Conservation (phyloP, 2,888 invertebrate species). For the Elgonia sp. region DNA sequence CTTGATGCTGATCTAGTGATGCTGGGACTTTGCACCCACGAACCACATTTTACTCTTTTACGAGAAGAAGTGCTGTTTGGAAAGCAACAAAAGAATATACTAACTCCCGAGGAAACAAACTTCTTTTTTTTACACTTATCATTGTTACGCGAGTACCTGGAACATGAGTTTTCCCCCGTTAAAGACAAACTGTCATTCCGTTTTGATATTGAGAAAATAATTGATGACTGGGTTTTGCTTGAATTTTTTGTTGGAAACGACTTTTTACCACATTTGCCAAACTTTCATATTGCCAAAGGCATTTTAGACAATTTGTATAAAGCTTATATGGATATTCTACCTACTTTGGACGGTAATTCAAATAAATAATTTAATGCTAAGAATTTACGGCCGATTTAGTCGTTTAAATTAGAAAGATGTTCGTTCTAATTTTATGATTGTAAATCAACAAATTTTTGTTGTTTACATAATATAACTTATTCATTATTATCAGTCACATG, state of each 20-base stretch:
- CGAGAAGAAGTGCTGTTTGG: constrained; percentile 97
- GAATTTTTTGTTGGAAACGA: constrained; percentile 99
- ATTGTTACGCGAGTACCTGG: constrained; percentile 96
- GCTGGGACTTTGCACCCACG: constrained; percentile 97
- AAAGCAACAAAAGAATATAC: constrained; percentile 88
- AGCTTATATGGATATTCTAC: no score
- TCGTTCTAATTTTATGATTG: no score
- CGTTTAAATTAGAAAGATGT: no score
- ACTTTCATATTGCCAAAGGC: constrained; percentile 90
- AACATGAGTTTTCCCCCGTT: constrained; percentile 94
- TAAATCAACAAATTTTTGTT: no score
- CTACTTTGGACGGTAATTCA: no score
- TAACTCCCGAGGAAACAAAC: constrained; percentile 95
- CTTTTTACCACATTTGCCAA: constrained; percentile 98
- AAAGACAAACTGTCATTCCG: constrained; percentile 91
- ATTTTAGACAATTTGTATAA: no score
- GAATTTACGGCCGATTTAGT: no score
- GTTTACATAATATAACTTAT: no score
- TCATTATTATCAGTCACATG: no score
- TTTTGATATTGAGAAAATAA: constrained; percentile 95
- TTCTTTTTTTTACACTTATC: constrained; percentile 97
- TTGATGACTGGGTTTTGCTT: constrained; percentile 99
- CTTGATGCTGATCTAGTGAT: constrained; percentile 99
- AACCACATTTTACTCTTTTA: constrained; percentile 97
- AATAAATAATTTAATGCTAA: no score